Evolutionary conservation across 2,797 vertebrate species (phyloP).

Genomic region (Caiman crocodilus): DNA sequence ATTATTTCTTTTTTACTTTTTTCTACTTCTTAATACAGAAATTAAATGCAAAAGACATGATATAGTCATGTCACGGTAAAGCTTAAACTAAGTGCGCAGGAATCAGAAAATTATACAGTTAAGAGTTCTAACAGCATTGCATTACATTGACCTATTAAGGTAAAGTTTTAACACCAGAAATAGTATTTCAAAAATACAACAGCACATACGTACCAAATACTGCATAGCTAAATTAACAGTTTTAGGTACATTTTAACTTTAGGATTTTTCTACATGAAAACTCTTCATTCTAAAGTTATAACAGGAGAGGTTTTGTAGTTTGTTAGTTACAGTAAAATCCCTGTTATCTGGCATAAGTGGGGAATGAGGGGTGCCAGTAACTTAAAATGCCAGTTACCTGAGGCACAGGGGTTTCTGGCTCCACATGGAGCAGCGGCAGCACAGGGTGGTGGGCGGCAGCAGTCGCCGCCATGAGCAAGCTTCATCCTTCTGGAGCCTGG

Average conservation of each 20-base stretch:
- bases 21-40: not conserved
- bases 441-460: too few species aligned
- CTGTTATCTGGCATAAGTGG: too few species aligned
- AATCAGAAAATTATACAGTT: not conserved
- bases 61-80: not conserved
- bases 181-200: not conserved
- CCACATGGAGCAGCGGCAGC: too few species aligned
- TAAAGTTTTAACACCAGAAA: not conserved
- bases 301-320: not conserved
- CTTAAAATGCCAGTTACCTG: too few species aligned
- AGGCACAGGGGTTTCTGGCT: too few species aligned
- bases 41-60: not conserved
- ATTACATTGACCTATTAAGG: rapidly evolving
- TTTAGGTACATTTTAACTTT: rapidly evolving
- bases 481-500: too few species aligned
- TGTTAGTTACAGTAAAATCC: not conserved
- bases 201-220: not conserved
- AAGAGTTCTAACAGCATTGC: not conserved
- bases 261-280: not conserved
- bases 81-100: not conserved
- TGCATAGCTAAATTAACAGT: rapidly evolving
- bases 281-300: not conserved
- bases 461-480: too few species aligned
- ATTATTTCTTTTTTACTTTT: not conserved
- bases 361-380: too few species aligned